Base-by-base conservation (phyloP, 2,797 vertebrate species). In the Aselliscus stoliczkanus region DNA sequence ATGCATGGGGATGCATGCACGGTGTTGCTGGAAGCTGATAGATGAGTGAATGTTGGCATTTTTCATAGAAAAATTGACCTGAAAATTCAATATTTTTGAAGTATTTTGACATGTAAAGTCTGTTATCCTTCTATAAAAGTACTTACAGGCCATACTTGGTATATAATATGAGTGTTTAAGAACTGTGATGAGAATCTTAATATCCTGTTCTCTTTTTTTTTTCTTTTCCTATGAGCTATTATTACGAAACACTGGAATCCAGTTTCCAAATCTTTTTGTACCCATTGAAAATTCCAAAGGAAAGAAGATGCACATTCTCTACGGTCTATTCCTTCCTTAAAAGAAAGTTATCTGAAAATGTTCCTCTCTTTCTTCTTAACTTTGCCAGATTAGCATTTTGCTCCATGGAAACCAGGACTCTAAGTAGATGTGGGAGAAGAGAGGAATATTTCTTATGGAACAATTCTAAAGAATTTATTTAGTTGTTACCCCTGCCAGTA, bases 1-100 rank as follows among this genome's bases (percentile, higher is more conserved):
- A 31, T 75, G 34, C 10, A 58, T 89, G 67, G 93, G 1, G 18
- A 31, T 86, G n/a, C n/a, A 76, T 6, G 44, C 7, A 18, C 79
- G 47, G 69, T 82, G 69, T 58, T 93, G 50, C 85, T 93, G 62
- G 76, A 92, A 96, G 50, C 34, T 81, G 76, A 96, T 84, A 54
- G 73, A 94, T 93, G 50, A 96, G 23, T 91, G 34, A 79, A 82
- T 62, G 65, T 73, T 92, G 75, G 90, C 88, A 92, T 92, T 97
- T 91, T 89, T 90, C 79, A 47, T 15, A 90, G 52, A 95, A 18
- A 96, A 96, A 77, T 56, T 79, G 93, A 94, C 54, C 31, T 94
- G 65, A 94, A 92, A 96, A 94, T 64, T 86, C 50, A 96, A 70
- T 73, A 75, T 69, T 95, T 67, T 90, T 92, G 25, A 96, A 90